These are phyloP conservation scores for Neoascia interrupta DNA, from an alignment of 2,888 invertebrate genomes.

Conservation along the genomic window DNA sequence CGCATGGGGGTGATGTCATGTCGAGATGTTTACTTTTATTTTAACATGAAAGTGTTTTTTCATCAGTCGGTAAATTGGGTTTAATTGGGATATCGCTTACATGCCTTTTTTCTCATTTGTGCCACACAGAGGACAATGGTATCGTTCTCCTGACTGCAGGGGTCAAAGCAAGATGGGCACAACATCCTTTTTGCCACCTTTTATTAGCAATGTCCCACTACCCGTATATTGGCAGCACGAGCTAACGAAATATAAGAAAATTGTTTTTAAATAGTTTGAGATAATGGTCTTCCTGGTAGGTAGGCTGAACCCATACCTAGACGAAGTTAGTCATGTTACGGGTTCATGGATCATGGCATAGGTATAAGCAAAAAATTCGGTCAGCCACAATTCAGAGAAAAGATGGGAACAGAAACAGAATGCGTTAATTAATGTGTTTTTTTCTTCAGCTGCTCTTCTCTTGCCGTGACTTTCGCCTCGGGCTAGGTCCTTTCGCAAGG, in stretches of 20 bases:
- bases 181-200: conserved; percentile 46
- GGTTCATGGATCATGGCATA: no score
- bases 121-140: conserved; percentile 24
- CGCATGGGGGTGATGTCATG: conserved; percentile 43
- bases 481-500: no score
- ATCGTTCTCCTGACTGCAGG: conserved; percentile 23
- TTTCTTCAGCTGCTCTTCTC: no score
- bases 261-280: no score
- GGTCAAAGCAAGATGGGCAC: conserved; percentile 25
- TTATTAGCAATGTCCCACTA: conserved; percentile 28
- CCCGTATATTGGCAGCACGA: conserved; percentile 48
- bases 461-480: no score
- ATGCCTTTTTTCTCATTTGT: conserved; percentile 30
- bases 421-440: no score
- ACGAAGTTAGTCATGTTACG: no score
- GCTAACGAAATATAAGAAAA: conserved; percentile 48
- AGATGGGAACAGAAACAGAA: no score
- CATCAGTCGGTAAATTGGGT: conserved; percentile 48
- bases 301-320: no score
- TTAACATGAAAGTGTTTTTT: conserved; percentile 44
- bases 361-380: no score
- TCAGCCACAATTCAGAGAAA: no score
- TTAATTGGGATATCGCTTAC: conserved; percentile 51
- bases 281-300: no score
- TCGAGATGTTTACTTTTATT: conserved; percentile 46